phyloP scores from a whole-genome alignment of 2,113 vertebrate species.

The Steatornis caripensis region DNA sequence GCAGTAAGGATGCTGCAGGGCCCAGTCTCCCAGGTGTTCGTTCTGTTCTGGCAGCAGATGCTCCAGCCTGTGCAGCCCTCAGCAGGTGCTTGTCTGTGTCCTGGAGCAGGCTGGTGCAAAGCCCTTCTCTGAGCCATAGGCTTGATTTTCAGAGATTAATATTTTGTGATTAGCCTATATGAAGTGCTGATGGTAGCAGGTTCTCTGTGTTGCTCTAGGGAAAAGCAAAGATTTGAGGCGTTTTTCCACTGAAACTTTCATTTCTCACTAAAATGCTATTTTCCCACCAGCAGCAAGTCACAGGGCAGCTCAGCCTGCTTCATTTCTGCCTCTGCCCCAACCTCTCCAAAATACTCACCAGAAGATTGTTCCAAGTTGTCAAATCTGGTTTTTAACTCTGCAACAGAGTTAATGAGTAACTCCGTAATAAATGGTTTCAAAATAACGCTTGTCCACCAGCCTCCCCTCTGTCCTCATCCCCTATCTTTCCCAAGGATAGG shows the following conservation, averaged over 20 bases:
- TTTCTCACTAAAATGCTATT: background rate
- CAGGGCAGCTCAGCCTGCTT: background rate
- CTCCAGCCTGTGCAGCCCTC: background rate
- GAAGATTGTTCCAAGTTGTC: background rate
- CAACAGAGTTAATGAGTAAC: background rate
- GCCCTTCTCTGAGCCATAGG: background rate
- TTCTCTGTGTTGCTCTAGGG: background rate
- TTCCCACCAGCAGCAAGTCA: background rate
- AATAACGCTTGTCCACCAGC: background rate
- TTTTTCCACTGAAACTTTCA: constrained; percentile 15
- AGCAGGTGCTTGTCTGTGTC: background rate
- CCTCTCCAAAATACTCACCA: background rate
- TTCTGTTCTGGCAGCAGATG: too few relatives aligned
- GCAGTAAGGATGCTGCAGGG: background rate
- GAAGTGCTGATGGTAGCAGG: background rate
- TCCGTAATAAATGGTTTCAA: background rate
- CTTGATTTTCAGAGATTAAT: background rate
- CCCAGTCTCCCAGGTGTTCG: background rate
- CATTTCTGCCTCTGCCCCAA: background rate
- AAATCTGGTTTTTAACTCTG: background rate
- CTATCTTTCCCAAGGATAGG: too few relatives aligned
- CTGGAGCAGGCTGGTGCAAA: background rate
- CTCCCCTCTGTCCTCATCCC: background rate
- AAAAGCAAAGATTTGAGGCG: background rate
- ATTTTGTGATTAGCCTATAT: background rate